Evolutionary conservation across 2,888 invertebrate species (phyloP).

Genomic region (Acanthacorydalis orientalis): DNA sequence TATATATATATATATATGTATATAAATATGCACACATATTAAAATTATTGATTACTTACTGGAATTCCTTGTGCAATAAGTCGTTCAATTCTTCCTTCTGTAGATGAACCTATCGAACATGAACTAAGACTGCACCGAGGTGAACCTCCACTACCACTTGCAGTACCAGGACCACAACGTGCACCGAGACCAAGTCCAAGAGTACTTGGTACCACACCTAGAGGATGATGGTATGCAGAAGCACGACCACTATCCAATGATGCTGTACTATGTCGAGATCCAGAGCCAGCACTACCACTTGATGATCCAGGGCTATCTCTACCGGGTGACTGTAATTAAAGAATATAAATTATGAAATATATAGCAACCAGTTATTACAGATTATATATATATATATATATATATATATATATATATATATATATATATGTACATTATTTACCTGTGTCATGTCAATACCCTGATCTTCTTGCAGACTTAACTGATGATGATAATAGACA

Average conservation of each 20-base stretch:
- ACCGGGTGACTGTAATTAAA: slow-evolving; percentile 55
- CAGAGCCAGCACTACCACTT: slow-evolving; percentile 72
- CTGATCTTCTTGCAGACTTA: slow-evolving; percentile 71
- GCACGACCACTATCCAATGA: slow-evolving; percentile 84
- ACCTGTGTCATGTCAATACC: slow-evolving; percentile 79
- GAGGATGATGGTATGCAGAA: slow-evolving; percentile 53
- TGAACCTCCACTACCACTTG: slow-evolving; percentile 34
- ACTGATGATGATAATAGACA: slow-evolving; percentile 66
- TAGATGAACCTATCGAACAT: slow-evolving; percentile 47
- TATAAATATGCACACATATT: not conserved
- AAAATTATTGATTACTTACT: slow-evolving; percentile 28
- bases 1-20: not conserved
- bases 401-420: not conserved
- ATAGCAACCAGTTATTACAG: not conserved
- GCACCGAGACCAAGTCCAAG: slow-evolving; percentile 20
- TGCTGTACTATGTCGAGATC: slow-evolving; percentile 78
- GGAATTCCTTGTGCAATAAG: slow-evolving; percentile 56
- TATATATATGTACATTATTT: slow-evolving; percentile 7
- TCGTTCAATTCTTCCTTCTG: slow-evolving; percentile 50
- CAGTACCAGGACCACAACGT: slow-evolving; percentile 27
- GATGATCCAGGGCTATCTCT: slow-evolving; percentile 83
- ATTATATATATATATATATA: not conserved
- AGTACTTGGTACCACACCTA: slow-evolving; percentile 21
- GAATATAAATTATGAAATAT: not conserved
- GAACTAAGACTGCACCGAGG: slow-evolving; percentile 61